Evolutionary conservation across 2,888 invertebrate genomes (phyloP), one percentile per base, ranked within the genome.

Genomic region (Elaeidobius kamerunicus): DNA sequence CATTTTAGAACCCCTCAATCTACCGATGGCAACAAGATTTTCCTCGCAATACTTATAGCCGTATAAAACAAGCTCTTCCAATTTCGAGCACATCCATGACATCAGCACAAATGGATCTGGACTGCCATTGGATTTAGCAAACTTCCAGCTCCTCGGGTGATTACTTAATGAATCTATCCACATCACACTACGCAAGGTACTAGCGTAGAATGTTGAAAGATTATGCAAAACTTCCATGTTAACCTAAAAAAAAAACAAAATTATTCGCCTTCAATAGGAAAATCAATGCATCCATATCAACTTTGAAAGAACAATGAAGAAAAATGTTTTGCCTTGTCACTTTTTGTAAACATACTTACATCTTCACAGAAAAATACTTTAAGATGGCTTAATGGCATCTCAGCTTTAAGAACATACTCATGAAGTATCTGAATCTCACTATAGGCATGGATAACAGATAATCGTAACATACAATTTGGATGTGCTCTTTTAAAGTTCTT

Each of bases 301-400:
- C n/a, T n/a, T n/a, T n/a, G n/a, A n/a, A n/a, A n/a, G n/a, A n/a
- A n/a, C n/a, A n/a, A n/a, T n/a, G n/a, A n/a, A n/a, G n/a, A n/a
- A n/a, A n/a, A n/a, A n/a, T n/a, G n/a, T n/a, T n/a, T n/a, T n/a
- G n/a, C n/a, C n/a, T n/a, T n/a, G n/a, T n/a, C n/a, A n/a, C n/a
- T n/a, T n/a, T n/a, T n/a, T n/a, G n/a, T 39, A 40, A 27, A 16
- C 6, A 6, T 32, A 69, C 74, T 72, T 70, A 80, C 79, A 67
- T 76, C 74, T 70, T 84, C 83, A 69, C 87, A 87, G 73, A 88
- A 88, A 61, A 87, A 78, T 48, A 84, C 83, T 65, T 85, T 81
- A 43, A 88, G 76, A 69, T 86, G 85, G 16, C 84, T 81, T 16
- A 88, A 74, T 14, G 87, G 88, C 85, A 88, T 85, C 50, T 80